Evolutionary conservation across 2,797 vertebrate genomes (phyloP), one percentile per base, ranked within the genome.

Genomic region (Aselliscus stoliczkanus): DNA sequence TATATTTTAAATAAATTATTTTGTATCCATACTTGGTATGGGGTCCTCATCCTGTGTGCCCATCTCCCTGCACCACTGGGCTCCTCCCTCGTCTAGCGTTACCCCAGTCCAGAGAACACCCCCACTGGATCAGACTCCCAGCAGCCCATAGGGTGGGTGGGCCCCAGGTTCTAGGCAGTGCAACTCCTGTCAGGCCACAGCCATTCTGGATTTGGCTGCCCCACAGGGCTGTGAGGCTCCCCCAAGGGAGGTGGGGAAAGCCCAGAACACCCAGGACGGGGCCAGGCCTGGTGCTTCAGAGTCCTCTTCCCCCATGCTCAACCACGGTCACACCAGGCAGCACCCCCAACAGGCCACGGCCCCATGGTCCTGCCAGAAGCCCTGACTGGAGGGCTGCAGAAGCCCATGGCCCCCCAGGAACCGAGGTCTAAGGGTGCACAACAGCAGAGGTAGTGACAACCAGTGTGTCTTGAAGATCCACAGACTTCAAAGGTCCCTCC

Each of bases 1-100:
- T 34, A 88, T 23, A 27, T 96, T 97, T 81, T 70, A 72, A 97
- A 96, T 97, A 97, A 97, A 97, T 54, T 85, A 50, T 96, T 97
- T 97, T 97, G 52, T 95, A 94, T 88, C 69, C 47, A 58, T 20
- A 9, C 29, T 70, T 69, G 58, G 14, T 72, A 75, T 70, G 31
- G 70, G 3, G 50, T 58, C 50, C 29, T 87, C 14, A 29, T 17
- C 12, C 23, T 50, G n/a, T 31, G 31, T 10, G 1, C 42, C 17
- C 77, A 37, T 34, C 27, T 18, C 14, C 67, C 62, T 39, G 21
- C 14, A 7, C 17, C n/a, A 12, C n/a, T 8, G 47, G 75, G 12
- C 25, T 17, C 73, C 70, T 60, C 13, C 62, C 44, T 58, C 58
- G 44, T 34, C 73, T n/a, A 1, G 7, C 47, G 7, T 39, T 20